phyloP scores from a whole-genome alignment of 2,113 vertebrate genomes.

The Psilopogon haemacephalus region DNA sequence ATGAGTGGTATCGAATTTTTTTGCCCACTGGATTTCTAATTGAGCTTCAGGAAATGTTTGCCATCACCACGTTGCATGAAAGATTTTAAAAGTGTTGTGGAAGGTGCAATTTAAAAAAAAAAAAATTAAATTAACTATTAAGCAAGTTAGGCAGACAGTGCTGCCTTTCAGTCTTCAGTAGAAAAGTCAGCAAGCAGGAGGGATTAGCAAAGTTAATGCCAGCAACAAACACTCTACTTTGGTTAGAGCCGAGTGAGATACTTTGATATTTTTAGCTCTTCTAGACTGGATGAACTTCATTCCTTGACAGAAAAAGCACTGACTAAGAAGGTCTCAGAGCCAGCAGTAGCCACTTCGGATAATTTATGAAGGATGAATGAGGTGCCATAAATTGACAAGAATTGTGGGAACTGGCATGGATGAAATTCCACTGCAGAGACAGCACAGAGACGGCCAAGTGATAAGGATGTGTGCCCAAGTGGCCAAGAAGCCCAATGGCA shows the following conservation, averaged over 20 bases:
- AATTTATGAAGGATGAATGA: neutral
- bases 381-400: neutral
- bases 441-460: too few species aligned
- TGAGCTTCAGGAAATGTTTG: conserved; percentile 32
- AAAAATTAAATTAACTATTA: neutral
- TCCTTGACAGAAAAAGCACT: neutral
- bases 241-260: neutral
- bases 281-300: neutral
- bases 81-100: neutral
- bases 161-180: neutral
- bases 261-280: neutral
- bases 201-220: conserved; percentile 1
- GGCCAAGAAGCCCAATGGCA: too few species aligned
- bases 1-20: conserved; percentile 26
- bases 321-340: neutral
- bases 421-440: too few species aligned
- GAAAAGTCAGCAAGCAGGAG: neutral
- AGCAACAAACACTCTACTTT: neutral
- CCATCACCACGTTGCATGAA: neutral
- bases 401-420: too few species aligned
- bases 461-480: too few species aligned
- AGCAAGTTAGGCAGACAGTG: neutral
- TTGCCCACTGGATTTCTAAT: conserved; percentile 25
- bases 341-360: neutral
- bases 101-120: neutral